Percentiles rank a stretch among this genome's conserved stretches.
These are phyloP conservation scores for Linnaemya tessellans DNA, from an alignment of 2,888 invertebrate genomes.

Conservation along the genomic window DNA sequence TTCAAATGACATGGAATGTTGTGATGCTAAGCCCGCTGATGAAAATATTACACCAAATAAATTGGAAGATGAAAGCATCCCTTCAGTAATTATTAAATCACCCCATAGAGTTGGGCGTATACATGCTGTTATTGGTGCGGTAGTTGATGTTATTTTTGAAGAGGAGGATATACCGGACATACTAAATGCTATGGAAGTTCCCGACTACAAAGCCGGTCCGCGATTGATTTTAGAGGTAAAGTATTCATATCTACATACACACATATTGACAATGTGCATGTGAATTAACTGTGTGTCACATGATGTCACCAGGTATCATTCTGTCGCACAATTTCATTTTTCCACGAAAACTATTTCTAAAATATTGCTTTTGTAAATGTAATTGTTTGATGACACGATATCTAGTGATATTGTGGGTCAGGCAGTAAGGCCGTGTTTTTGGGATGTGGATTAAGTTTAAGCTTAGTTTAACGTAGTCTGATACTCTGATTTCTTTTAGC, in stretches of 20 bases:
- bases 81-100: not conserved
- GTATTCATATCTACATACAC: not conserved
- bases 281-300: too few relatives aligned
- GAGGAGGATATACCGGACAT: constrained; percentile 90
- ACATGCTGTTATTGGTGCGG: constrained; percentile 95
- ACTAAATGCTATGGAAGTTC: constrained; percentile 92
- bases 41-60: not conserved
- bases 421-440: too few relatives aligned
- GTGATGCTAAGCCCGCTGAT: constrained; percentile 3
- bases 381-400: too few relatives aligned
- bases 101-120: constrained; percentile 72
- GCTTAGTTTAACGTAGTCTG: too few relatives aligned
- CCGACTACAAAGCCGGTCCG: constrained; percentile 85
- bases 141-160: constrained; percentile 95
- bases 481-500: too few relatives aligned
- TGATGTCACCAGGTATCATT: too few relatives aligned
- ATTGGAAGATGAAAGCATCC: not conserved
- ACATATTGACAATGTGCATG: too few relatives aligned
- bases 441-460: too few relatives aligned
- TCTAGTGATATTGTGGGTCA: too few relatives aligned
- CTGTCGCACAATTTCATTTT: too few relatives aligned
- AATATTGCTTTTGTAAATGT: too few relatives aligned
- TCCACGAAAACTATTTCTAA: too few relatives aligned
- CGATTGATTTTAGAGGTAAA: constrained; percentile 83
- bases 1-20: not conserved